Evolutionary conservation across 2,797 vertebrate species (phyloP), one percentile per base, ranked within the genome.

Genomic region (Falco cherrug): DNA sequence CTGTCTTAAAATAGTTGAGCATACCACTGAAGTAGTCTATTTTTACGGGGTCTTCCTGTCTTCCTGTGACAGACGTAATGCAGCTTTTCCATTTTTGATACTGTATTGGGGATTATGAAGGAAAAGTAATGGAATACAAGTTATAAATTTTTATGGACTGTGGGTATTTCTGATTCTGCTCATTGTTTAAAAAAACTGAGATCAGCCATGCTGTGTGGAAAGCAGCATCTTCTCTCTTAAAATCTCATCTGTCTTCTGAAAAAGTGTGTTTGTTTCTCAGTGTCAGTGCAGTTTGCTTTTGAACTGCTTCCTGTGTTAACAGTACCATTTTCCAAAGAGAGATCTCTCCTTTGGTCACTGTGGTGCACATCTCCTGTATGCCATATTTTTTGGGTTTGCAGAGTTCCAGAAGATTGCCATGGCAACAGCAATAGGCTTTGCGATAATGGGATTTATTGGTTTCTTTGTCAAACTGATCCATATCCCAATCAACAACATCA

Each of bases 341-440:
- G 2, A 5, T 11, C 15, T 69, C 37, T 39, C 33, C 37, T 54
- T 19, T 28, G 28, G 71, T 60, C 24, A 17, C 60, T 84, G 57
- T 20, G 73, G 16, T 18, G 19, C 61, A 31, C 3, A 2, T 76
- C 48, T 50, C 41, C 47, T 54, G 8, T 37, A 1, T 54, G 35
- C 43, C 17, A 4, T 6, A 48, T 19, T 13, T 51, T 10, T 89
- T 90, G 9, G 13, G 63, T 88, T 96, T 97, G 7, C 91, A 99
- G 99, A 99, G 97, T 99, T 99, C 97, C 99, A 99, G 98, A 99
- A 99, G 97, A 99, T 99, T 69, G 99, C 99, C 53, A 99, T 99
- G 99, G 99, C 99, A 85, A 99, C 99, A 97, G 99, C 99, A 24
- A 99, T 99, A 94, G 99, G 99, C 77, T 99, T 99, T 96, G 99